phyloP scores from a whole-genome alignment of 2,797 vertebrate genomes.

The Argyrosomus regius region DNA sequence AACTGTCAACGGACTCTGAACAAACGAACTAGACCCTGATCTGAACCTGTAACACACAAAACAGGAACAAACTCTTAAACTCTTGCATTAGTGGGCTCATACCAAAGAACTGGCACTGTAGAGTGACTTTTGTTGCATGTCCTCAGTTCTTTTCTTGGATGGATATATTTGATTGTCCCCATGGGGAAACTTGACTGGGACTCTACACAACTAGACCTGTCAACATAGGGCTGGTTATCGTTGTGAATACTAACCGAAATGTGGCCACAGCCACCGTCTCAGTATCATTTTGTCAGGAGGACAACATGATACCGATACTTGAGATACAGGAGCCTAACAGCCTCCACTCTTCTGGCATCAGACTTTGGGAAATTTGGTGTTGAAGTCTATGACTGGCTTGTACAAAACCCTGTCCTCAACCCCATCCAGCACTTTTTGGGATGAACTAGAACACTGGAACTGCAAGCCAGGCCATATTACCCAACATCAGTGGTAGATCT shows the following conservation, averaged over 20 bases:
- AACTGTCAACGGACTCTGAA: conserved; percentile 75
- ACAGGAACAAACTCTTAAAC: conserved; percentile 3
- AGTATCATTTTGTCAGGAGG: no score
- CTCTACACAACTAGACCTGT: no score
- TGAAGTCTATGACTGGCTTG: not conserved
- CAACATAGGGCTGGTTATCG: not conserved
- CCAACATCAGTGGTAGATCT: not conserved
- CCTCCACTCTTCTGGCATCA: not conserved
- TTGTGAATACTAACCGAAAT: not conserved
- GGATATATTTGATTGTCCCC: no score
- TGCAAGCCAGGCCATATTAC: not conserved
- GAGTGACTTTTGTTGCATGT: not conserved
- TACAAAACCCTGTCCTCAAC: not conserved
- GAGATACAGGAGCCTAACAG: no score
- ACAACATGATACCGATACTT: not conserved
- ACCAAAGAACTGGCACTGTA: not conserved
- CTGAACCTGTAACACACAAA: conserved; percentile 71
- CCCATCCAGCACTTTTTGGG: not conserved
- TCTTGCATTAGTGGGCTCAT: not conserved
- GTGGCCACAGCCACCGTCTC: no score
- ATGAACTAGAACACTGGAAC: no score
- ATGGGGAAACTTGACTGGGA: no score
- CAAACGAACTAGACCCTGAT: conserved; percentile 81
- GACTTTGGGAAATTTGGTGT: not conserved
- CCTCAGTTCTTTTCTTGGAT: not conserved